These are phyloP conservation scores for Vanessa atalanta DNA, from an alignment of 1,140 invertebrate genomes.

Conservation along the genomic window DNA sequence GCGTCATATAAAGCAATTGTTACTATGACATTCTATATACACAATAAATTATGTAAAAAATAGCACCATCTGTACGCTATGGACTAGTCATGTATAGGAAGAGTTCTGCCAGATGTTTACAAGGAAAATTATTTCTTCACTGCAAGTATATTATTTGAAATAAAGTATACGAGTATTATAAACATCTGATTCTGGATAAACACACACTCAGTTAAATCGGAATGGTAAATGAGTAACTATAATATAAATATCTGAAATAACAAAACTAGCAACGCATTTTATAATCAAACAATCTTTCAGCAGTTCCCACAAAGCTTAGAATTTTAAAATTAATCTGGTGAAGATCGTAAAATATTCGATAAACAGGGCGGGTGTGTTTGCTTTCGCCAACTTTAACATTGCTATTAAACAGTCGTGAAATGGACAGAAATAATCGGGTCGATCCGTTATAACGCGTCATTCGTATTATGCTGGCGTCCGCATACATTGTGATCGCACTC, in stretches of 20 bases:
- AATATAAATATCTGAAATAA: conserved; percentile 78
- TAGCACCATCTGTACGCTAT: conserved; percentile 19
- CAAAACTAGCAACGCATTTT: conserved; percentile 65
- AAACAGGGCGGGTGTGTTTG: conserved; percentile 77
- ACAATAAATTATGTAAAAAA: background rate
- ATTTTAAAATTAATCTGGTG: conserved; percentile 77
- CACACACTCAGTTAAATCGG: conserved; percentile 76
- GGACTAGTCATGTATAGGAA: conserved; percentile 52
- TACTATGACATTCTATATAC: background rate
- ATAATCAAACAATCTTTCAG: conserved; percentile 75
- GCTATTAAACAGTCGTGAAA: conserved; percentile 80
- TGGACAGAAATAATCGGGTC: conserved; percentile 78
- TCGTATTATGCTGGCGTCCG: conserved; percentile 70
- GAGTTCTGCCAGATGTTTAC: conserved; percentile 65
- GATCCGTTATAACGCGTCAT: conserved; percentile 76
- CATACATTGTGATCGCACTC: conserved; percentile 51
- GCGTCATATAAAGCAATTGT: background rate
- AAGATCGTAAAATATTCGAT: conserved; percentile 79
- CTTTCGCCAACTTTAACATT: conserved; percentile 78
- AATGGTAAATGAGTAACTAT: conserved; percentile 78
- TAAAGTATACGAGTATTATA: conserved; percentile 77
- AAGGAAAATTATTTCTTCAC: conserved; percentile 67
- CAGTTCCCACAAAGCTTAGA: conserved; percentile 70
- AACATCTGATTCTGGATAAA: conserved; percentile 75
- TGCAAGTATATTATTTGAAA: conserved; percentile 74